Percentiles rank a stretch among this genome's conserved stretches.
phyloP scores from a whole-genome alignment of 2,113 vertebrate species.

The Climacteris rufus region DNA sequence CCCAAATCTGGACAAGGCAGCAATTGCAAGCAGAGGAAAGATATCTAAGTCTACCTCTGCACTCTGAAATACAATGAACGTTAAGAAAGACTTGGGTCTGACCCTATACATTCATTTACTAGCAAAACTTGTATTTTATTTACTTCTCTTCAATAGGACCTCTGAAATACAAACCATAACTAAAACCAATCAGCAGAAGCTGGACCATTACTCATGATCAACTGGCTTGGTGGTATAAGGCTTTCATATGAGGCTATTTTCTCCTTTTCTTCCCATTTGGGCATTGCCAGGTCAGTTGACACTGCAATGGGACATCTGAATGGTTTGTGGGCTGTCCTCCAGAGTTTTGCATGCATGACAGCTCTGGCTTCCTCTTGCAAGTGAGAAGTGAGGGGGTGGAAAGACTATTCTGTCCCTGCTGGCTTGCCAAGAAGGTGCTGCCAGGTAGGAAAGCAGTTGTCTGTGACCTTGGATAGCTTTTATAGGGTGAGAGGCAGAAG shows the following conservation, averaged over 20 bases:
- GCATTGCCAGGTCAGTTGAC: accelerated
- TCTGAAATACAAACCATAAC: background rate
- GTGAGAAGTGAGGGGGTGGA: accelerated
- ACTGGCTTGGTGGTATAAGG: background rate
- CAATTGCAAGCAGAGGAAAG: background rate
- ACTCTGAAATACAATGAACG: background rate
- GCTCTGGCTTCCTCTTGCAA: background rate
- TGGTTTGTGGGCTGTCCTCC: accelerated
- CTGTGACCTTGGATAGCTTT: background rate
- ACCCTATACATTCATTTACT: background rate
- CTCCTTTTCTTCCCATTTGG: background rate
- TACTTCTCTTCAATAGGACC: background rate
- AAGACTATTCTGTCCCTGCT: background rate
- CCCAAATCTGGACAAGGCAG: background rate
- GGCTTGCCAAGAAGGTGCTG: background rate
- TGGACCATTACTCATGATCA: background rate
- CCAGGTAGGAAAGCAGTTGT: background rate
- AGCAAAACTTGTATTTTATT: background rate
- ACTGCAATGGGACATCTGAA: background rate
- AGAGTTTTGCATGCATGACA: background rate
- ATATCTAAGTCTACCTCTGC: background rate
- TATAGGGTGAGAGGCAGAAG: background rate
- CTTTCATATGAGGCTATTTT: background rate
- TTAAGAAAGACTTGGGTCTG: background rate
- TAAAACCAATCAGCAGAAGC: background rate